These are phyloP conservation scores for Spodoptera litura DNA, from an alignment of 1,140 invertebrate species.

Conservation along the genomic window DNA sequence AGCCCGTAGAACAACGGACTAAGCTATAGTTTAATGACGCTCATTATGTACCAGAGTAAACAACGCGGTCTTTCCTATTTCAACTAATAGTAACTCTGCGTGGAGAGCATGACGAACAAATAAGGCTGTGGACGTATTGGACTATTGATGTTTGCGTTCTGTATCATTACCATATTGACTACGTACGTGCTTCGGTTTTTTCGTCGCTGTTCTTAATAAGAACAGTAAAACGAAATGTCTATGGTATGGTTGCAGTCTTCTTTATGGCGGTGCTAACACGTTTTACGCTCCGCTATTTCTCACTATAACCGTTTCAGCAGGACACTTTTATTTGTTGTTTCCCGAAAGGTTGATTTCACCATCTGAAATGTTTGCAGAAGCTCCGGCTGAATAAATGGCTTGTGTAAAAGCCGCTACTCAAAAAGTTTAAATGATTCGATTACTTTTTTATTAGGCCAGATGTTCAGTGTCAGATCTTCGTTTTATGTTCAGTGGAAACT, in stretches of 20 bases:
- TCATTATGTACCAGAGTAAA: conserved; percentile 27
- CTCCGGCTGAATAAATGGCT: conserved; percentile 54
- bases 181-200: conserved; percentile 10
- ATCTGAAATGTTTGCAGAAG: conserved; percentile 57
- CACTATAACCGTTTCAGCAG: conserved; percentile 59
- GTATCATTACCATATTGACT: conserved; percentile 29
- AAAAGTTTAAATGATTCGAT: conserved; percentile 57
- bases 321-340: conserved; percentile 66
- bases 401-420: conserved; percentile 50
- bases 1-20: conserved; percentile 11
- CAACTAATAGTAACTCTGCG: background rate
- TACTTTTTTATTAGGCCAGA: conserved; percentile 61
- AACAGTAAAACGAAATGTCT: conserved; percentile 37
- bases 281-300: conserved; percentile 59
- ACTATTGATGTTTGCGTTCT: conserved; percentile 20
- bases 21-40: conserved; percentile 38
- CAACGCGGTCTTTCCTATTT: conserved; percentile 20
- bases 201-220: background rate
- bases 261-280: conserved; percentile 60
- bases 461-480: conserved; percentile 49
- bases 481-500: conserved; percentile 35
- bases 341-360: conserved; percentile 64
- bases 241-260: conserved; percentile 49
- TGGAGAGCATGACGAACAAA: conserved; percentile 13
- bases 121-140: conserved; percentile 8